Percentiles rank a stretch among this genome's conserved stretches.
Conservation (phyloP, 2,888 invertebrate species). For the Lottia gigantea region DNA sequence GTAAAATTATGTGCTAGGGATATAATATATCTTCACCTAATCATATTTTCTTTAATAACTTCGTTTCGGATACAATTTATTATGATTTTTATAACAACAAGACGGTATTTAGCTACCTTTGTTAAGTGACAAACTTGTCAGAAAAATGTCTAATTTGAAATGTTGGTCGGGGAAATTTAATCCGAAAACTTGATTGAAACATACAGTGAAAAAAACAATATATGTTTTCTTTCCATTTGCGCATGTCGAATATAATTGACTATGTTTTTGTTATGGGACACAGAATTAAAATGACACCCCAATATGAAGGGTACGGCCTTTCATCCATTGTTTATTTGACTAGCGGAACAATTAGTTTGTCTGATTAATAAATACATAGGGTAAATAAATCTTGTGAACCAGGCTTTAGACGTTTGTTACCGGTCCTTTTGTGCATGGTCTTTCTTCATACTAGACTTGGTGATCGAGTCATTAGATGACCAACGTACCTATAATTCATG, state of each 20-base stretch:
- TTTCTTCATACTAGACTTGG: too few species aligned
- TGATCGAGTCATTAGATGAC: too few species aligned
- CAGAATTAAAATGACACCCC: constrained; percentile 1
- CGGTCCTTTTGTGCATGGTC: too few species aligned
- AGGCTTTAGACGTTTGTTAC: too few species aligned
- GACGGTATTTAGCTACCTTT: background rate
- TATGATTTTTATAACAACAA: constrained; percentile 2
- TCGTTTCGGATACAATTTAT: background rate
- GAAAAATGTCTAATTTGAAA: constrained; percentile 5
- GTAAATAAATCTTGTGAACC: background rate
- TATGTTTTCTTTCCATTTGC: constrained; percentile 4
- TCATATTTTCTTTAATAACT: background rate
- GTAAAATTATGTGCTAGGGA: too few species aligned
- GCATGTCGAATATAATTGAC: constrained; percentile 6
- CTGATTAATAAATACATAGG: background rate
- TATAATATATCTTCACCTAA: too few species aligned
- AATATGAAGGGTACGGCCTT: background rate
- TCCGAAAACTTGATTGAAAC: background rate
- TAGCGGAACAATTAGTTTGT: background rate
- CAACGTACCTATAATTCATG: too few species aligned
- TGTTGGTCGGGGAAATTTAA: background rate
- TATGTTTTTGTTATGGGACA: constrained; percentile 5
- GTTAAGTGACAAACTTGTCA: background rate
- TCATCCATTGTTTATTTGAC: constrained; percentile 5
- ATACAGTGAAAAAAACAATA: constrained; percentile 7